Conservation (phyloP, 2,888 invertebrate species). For the Lepidocyrtoides sp. region DNA sequence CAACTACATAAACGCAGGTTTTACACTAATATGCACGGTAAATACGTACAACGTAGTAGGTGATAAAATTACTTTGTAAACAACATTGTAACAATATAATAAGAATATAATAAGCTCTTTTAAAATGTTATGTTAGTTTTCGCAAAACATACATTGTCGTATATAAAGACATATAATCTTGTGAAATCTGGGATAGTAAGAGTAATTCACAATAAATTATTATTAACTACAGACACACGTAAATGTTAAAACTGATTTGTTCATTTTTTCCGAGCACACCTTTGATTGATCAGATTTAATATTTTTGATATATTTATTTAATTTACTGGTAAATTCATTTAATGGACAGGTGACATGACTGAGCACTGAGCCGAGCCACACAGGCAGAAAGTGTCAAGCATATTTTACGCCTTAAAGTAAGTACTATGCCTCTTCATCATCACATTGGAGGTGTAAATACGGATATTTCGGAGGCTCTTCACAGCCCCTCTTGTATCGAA, state of each 20-base stretch:
- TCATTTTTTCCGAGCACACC: no score
- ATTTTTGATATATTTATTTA: neutral
- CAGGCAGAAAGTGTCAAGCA: no score
- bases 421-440: slow-evolving; percentile 82
- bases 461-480: slow-evolving; percentile 81
- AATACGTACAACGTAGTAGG: neutral
- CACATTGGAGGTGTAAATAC: slow-evolving; percentile 85
- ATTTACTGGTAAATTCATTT: neutral
- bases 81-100: slow-evolving; percentile 1
- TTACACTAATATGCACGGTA: neutral
- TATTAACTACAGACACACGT: neutral
- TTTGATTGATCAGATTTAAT: no score
- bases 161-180: no score
- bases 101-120: slow-evolving; percentile 27
- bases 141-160: neutral
- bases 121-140: slow-evolving; percentile 14
- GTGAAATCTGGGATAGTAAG: no score
- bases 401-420: neutral
- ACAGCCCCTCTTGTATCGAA: slow-evolving; percentile 58
- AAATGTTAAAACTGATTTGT: no score
- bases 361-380: neutral
- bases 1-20: neutral
- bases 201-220: neutral
- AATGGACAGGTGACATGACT: neutral
- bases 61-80: neutral